Evolutionary conservation across 2,888 invertebrate genomes (phyloP), one percentile per base, ranked within the genome.

Genomic region (Caenorhabditis japonica): DNA sequence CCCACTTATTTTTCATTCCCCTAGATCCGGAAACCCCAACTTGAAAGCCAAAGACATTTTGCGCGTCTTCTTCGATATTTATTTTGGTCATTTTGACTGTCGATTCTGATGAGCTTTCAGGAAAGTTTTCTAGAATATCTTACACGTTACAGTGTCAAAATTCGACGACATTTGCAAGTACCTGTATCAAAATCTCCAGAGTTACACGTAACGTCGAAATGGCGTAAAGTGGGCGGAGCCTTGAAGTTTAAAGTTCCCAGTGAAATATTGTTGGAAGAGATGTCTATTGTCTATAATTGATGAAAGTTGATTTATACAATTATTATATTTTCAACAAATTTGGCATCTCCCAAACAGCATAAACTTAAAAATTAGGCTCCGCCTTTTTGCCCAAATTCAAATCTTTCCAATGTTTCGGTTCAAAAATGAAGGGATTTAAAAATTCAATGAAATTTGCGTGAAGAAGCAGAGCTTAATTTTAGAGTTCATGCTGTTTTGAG

Each of bases 141-240:
- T n/a, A n/a, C n/a, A n/a, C n/a, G n/a, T n/a, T n/a, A n/a, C n/a
- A n/a, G n/a, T n/a, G n/a, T n/a, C n/a, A n/a, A n/a, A n/a, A n/a
- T n/a, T n/a, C n/a, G n/a, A n/a, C n/a, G n/a, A n/a, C n/a, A n/a
- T n/a, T n/a, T 12, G 34, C 12, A 12, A 17, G 13, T n/a, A n/a
- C n/a, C 53, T 0, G 61, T 46, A 7, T 53, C 55, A n/a, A 73
- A 68, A 19, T 61, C 68, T 41, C 73, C 73, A 15, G 73, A 68
- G 79, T 89, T 89, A 34, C 89, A 88, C 8, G 89, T 88, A 59
- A 90, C 87, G 80, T 90, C 89, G 30, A 90, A 84, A 10, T 88
- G 85, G 60, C 88, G 86, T 30, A 89, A 85, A 68, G 87, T 88
- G 3, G 89, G 88, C 3, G 88, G 86, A 83, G 75, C 49, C 4